Percentiles rank a stretch among this genome's conserved stretches.
These are phyloP conservation scores for Haemorhous mexicanus DNA, from an alignment of 2,113 vertebrate species.

Conservation along the genomic window DNA sequence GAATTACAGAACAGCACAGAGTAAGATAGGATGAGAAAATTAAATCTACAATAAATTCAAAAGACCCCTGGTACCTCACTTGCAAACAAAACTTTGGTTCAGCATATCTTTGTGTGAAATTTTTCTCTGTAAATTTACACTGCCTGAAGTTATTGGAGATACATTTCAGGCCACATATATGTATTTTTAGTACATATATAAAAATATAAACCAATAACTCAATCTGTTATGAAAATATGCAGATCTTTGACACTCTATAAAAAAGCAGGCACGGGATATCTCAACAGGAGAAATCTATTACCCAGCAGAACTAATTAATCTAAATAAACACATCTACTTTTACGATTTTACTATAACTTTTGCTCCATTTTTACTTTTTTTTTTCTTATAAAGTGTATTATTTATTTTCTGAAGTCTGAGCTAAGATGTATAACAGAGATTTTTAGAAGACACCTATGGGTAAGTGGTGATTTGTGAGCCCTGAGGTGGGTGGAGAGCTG, in stretches of 20 bases:
- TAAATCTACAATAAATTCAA: neutral
- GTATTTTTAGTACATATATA: too few species aligned
- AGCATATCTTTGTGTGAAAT: neutral
- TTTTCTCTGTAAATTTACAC: neutral
- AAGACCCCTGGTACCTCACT: neutral
- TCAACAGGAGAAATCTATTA: neutral
- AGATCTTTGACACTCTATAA: neutral
- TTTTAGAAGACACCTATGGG: neutral
- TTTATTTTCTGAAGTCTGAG: neutral
- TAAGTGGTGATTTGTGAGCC: neutral
- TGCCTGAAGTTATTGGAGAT: neutral
- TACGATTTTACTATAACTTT: neutral
- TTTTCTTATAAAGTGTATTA: neutral
- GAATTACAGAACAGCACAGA: neutral
- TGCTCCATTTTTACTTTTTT: neutral
- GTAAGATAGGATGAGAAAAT: neutral
- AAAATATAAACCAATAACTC: neutral
- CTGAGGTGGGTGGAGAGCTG: neutral
- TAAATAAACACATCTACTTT: neutral
- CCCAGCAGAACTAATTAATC: neutral
- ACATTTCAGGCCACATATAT: neutral
- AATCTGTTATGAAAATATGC: neutral
- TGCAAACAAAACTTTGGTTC: neutral
- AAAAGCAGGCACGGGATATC: neutral
- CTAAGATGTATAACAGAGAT: neutral